A percentile compares a stretch with the other conserved stretches of the same genome.
These are phyloP conservation scores for Apocheima hispidaria DNA, from an alignment of 2,888 invertebrate genomes.

Conservation along the genomic window DNA sequence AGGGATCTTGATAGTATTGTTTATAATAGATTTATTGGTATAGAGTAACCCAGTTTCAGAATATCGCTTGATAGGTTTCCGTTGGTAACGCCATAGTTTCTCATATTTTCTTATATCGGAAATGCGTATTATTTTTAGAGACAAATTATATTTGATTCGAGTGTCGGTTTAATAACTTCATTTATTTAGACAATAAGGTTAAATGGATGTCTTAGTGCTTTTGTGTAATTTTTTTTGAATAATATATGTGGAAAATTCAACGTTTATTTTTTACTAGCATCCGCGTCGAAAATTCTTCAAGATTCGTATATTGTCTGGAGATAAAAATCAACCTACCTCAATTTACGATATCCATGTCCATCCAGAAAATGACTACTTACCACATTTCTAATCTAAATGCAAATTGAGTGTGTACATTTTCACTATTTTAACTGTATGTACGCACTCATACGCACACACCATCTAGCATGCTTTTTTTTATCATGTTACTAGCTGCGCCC, in stretches of 20 bases:
- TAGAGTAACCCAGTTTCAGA: slow-evolving; percentile 54
- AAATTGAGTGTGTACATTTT: too few relatives aligned
- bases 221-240: slow-evolving; percentile 87
- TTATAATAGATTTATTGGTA: slow-evolving; percentile 64
- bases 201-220: slow-evolving; percentile 87
- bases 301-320: too few relatives aligned
- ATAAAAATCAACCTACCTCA: too few relatives aligned
- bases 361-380: too few relatives aligned
- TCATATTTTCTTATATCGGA: slow-evolving; percentile 67
- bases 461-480: too few relatives aligned
- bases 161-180: slow-evolving; percentile 83
- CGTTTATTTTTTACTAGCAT: slow-evolving; percentile 45
- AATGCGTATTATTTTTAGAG: slow-evolving; percentile 85
- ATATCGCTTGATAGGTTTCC: slow-evolving; percentile 77
- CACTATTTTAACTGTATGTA: too few relatives aligned
- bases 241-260: slow-evolving; percentile 84
- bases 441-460: too few relatives aligned
- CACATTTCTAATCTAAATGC: too few relatives aligned
- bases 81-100: slow-evolving; percentile 79
- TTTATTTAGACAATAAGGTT: slow-evolving; percentile 86
- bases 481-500: too few relatives aligned
- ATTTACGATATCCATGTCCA: too few relatives aligned
- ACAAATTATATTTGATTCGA: slow-evolving; percentile 83
- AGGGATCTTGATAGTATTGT: slow-evolving; percentile 65
- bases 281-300: too few relatives aligned